Evolutionary conservation across 1,140 invertebrate genomes (phyloP).

Genomic region (Drosophila varians): DNA sequence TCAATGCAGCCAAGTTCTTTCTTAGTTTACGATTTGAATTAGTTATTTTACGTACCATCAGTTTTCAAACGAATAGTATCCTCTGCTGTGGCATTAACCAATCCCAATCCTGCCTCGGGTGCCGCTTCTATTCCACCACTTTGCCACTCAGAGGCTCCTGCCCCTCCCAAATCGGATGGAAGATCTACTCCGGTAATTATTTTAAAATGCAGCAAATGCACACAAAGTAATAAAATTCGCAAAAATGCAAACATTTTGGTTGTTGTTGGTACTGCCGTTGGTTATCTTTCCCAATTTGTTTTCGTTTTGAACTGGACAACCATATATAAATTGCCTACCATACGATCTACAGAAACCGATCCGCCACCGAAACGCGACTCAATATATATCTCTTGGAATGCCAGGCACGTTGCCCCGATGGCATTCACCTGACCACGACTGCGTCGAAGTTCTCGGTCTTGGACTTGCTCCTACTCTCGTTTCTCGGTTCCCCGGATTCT

Average conservation of each 20-base stretch:
- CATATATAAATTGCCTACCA: slow-evolving; percentile 66
- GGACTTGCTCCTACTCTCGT: slow-evolving; percentile 8
- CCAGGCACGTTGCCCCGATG: slow-evolving; percentile 71
- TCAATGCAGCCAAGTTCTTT: too few relatives aligned
- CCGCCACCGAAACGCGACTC: slow-evolving; percentile 52
- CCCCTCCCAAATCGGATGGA: slow-evolving; percentile 21
- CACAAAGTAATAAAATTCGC: slow-evolving; percentile 76
- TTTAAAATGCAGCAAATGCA: slow-evolving; percentile 81
- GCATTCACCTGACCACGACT: slow-evolving; percentile 73
- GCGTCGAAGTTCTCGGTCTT: slow-evolving; percentile 40
- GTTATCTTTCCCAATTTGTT: slow-evolving; percentile 64
- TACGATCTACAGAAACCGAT: slow-evolving; percentile 38
- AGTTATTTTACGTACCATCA: slow-evolving; percentile 20
- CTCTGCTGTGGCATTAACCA: slow-evolving; percentile 41
- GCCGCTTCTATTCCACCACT: slow-evolving; percentile 20
- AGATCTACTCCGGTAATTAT: slow-evolving; percentile 53
- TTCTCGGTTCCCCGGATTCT: not conserved
- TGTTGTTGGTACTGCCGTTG: slow-evolving; percentile 37
- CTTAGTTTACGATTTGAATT: too few relatives aligned
- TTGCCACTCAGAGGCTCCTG: slow-evolving; percentile 12
- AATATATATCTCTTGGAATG: slow-evolving; percentile 52
- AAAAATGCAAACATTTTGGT: slow-evolving; percentile 71
- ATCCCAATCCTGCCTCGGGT: slow-evolving; percentile 19
- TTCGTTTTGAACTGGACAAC: slow-evolving; percentile 61
- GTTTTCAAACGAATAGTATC: not conserved